These are phyloP conservation scores for Phoenicopterus ruber DNA, from an alignment of 2,113 vertebrate species.

Conservation along the genomic window DNA sequence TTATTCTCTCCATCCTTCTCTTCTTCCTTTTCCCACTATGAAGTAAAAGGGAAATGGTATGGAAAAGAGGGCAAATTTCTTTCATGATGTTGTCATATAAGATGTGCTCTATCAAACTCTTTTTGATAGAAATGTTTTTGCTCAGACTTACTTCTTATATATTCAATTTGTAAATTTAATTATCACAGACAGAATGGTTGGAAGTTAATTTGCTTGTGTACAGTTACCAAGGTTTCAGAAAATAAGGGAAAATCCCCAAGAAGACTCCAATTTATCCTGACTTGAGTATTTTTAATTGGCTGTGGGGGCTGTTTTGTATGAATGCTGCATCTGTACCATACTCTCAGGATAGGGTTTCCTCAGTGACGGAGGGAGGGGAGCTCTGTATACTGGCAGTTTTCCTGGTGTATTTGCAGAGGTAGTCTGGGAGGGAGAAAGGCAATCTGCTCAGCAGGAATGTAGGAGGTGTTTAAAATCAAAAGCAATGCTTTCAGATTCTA, in stretches of 20 bases:
- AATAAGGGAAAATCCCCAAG: not conserved
- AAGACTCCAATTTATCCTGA: not conserved
- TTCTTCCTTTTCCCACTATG: not conserved
- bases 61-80: not conserved
- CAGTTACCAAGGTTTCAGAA: not conserved
- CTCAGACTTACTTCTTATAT: not conserved
- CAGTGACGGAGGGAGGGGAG: not conserved
- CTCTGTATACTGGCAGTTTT: not conserved
- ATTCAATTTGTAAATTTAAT: not conserved
- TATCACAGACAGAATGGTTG: not conserved
- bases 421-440: not conserved
- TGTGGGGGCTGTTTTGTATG: not conserved
- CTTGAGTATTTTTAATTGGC: not conserved
- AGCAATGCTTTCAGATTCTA: not conserved
- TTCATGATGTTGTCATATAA: not conserved
- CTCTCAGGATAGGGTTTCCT: not conserved
- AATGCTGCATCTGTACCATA: not conserved
- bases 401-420: not conserved
- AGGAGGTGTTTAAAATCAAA: conserved; percentile 17
- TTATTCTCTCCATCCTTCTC: not conserved
- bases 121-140: not conserved
- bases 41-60: not conserved
- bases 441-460: not conserved
- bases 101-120: not conserved
- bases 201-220: not conserved